Evolutionary conservation across 2,113 vertebrate genomes (phyloP).

Genomic region (Stegastes partitus): DNA sequence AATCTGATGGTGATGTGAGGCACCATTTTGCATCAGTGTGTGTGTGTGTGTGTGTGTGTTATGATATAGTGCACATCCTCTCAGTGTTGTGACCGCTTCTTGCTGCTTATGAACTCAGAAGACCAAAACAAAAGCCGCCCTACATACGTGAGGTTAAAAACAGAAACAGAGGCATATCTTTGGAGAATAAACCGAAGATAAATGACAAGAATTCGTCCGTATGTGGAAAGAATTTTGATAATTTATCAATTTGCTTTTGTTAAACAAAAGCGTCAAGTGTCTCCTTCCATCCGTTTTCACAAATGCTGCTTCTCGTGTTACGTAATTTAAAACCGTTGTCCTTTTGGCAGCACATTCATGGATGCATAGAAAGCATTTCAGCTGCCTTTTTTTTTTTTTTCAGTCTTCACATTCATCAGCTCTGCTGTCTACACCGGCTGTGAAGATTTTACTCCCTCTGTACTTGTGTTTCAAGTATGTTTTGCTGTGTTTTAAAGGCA

Average conservation of each 20-base stretch:
- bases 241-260: not conserved
- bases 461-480: not conserved
- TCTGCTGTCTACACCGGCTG: not conserved
- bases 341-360: not conserved
- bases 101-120: slow-evolving; percentile 18
- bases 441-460: no score
- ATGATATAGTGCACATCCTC: slow-evolving; percentile 4
- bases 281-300: not conserved
- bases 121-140: slow-evolving; percentile 48
- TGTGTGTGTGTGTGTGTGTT: not conserved
- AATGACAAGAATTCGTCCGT: not conserved
- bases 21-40: slow-evolving; percentile 18
- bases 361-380: not conserved
- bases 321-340: no score
- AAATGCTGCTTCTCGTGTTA: not conserved
- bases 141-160: slow-evolving; percentile 48
- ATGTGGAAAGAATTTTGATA: not conserved
- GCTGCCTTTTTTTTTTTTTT: no score
- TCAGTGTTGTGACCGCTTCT: slow-evolving; percentile 35
- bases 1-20: slow-evolving; percentile 58
- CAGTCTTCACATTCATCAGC: not conserved
- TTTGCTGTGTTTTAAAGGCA: not conserved
- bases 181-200: not conserved
- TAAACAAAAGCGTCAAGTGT: not conserved
- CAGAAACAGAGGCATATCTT: not conserved